Conservation (phyloP, 2,113 vertebrate genomes). For the Macaca fascicularis region T2T-MFA8v1.1 NC_088395.1:117866001-117866500, state of each 20-base stretch:
- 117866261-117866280: not conserved
- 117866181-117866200: not conserved
- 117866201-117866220: constrained; percentile 6
- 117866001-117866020: not conserved
- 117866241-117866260: constrained; percentile 14
- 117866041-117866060: constrained; percentile 24
- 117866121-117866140: constrained; percentile 13
- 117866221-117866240: not conserved
- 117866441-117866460: constrained; percentile 84
- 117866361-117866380: not conserved
- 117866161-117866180: not conserved
- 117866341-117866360: not conserved
- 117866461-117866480: constrained; percentile 98
- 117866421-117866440: constrained; percentile 3
- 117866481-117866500: constrained; percentile 99
- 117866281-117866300: not conserved
- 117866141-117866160: not conserved
- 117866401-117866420: not conserved
- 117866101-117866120: not conserved
- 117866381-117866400: not conserved
- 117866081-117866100: not conserved
- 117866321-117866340: not conserved
- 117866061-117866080: not conserved
- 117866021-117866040: constrained; percentile 25
- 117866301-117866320: not conserved